Evolutionary conservation across 2,888 invertebrate species (phyloP).

Genomic region (Phyto melanocephala): DNA sequence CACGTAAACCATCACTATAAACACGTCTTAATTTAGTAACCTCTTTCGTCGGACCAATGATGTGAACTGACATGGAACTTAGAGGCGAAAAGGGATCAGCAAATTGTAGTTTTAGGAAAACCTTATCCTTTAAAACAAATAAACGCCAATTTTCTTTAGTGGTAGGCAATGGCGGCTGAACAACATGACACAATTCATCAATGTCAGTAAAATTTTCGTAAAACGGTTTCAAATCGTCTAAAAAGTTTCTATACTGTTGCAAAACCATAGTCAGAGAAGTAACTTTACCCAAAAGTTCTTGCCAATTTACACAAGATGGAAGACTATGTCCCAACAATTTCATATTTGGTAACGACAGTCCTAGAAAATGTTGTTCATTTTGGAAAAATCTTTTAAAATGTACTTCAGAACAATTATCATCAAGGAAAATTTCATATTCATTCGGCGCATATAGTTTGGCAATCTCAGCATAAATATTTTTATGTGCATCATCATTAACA

Average conservation of each 20-base stretch:
- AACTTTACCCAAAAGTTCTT: conserved; percentile 67
- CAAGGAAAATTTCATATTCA: conserved; percentile 69
- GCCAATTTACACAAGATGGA: conserved; percentile 71
- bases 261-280: conserved; percentile 64
- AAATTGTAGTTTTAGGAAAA: conserved; percentile 74
- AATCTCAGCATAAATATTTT: conserved; percentile 71
- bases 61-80: conserved; percentile 72
- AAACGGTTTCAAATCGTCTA: conserved; percentile 74
- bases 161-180: conserved; percentile 72
- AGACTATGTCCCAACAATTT: conserved; percentile 72
- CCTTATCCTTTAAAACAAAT: conserved; percentile 74
- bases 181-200: conserved; percentile 77
- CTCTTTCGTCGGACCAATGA: conserved; percentile 77
- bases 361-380: conserved; percentile 72
- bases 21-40: conserved; percentile 72
- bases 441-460: conserved; percentile 67
- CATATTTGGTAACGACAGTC: conserved; percentile 70
- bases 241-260: conserved; percentile 68
- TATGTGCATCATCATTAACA: background rate
- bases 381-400: conserved; percentile 72
- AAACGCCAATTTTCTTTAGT: conserved; percentile 75
- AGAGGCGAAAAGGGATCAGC: conserved; percentile 74
- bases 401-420: conserved; percentile 67
- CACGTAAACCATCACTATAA: conserved; percentile 73
- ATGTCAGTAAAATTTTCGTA: conserved; percentile 75